A percentile compares a stretch with the other conserved stretches of the same genome.
Conservation (phyloP, 1,140 invertebrate genomes). For the Ruditapes philippinarum region DNA sequence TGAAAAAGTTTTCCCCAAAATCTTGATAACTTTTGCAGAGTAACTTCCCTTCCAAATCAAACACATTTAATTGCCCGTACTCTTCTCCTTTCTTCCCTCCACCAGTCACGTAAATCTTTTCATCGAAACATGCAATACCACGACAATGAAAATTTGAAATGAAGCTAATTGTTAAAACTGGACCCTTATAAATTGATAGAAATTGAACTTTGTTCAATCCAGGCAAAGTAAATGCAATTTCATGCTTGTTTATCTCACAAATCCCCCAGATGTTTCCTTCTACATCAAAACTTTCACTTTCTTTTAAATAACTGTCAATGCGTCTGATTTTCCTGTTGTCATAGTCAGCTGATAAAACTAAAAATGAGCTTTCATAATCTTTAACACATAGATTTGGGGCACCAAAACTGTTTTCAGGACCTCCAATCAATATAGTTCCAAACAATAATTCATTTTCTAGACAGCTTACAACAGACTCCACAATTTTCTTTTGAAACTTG, state of each 20-base stretch:
- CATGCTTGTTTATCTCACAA: not conserved
- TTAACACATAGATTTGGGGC: not conserved
- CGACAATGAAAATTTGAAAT: not conserved
- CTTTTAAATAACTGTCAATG: not conserved
- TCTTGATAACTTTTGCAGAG: no score
- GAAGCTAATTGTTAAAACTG: not conserved
- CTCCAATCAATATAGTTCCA: not conserved
- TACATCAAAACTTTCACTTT: not conserved
- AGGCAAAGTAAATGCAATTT: not conserved
- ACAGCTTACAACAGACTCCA: not conserved
- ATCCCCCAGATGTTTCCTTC: not conserved
- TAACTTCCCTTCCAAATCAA: not conserved
- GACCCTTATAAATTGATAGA: not conserved
- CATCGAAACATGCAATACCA: not conserved
- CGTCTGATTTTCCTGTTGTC: not conserved
- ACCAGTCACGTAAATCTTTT: not conserved
- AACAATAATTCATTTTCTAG: not conserved
- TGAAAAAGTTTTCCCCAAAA: not conserved
- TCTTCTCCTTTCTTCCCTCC: not conserved
- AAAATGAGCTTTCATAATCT: not conserved
- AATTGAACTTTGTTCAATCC: not conserved
- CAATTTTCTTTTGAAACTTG: not conserved
- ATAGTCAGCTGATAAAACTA: not conserved
- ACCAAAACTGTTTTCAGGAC: not conserved
- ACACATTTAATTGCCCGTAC: not conserved